A percentile compares a stretch with the other conserved stretches of the same genome.
phyloP scores from a whole-genome alignment of 1,140 invertebrate species.

The Bombus terrestris region DNA sequence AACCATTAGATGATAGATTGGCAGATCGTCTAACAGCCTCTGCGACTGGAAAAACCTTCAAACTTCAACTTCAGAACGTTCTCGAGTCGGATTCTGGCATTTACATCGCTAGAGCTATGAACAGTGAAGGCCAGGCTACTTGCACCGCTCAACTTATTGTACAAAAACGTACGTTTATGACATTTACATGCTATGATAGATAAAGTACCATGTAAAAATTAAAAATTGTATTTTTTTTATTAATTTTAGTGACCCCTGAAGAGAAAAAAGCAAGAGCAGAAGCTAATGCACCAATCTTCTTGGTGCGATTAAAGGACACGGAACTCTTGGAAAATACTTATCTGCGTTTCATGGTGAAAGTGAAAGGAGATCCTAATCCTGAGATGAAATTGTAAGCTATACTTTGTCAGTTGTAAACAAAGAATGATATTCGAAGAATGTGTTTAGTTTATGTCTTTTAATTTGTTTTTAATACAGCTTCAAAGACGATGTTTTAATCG shows the following conservation, averaged over 20 bases:
- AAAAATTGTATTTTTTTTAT: neutral
- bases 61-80: conserved; percentile 91
- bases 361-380: conserved; percentile 93
- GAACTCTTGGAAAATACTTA: conserved; percentile 94
- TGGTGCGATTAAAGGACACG: conserved; percentile 92
- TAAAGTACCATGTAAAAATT: neutral
- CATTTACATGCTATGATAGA: neutral
- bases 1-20: conserved; percentile 89
- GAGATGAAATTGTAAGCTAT: conserved; percentile 91
- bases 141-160: conserved; percentile 94
- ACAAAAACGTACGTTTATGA: conserved; percentile 88
- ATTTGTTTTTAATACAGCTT: conserved; percentile 85
- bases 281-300: conserved; percentile 89
- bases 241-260: conserved; percentile 86
- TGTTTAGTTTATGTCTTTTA: neutral
- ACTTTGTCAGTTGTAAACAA: neutral
- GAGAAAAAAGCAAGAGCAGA: conserved; percentile 88
- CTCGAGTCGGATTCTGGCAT: conserved; percentile 92
- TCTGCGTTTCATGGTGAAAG: conserved; percentile 94
- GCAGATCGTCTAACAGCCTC: conserved; percentile 89
- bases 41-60: conserved; percentile 84
- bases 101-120: conserved; percentile 95
- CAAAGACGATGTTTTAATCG: conserved; percentile 91
- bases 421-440: neutral
- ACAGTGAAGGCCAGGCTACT: conserved; percentile 89